Base-by-base conservation (phyloP, 2,797 vertebrate species). In the Manis pentadactyla region DNA sequence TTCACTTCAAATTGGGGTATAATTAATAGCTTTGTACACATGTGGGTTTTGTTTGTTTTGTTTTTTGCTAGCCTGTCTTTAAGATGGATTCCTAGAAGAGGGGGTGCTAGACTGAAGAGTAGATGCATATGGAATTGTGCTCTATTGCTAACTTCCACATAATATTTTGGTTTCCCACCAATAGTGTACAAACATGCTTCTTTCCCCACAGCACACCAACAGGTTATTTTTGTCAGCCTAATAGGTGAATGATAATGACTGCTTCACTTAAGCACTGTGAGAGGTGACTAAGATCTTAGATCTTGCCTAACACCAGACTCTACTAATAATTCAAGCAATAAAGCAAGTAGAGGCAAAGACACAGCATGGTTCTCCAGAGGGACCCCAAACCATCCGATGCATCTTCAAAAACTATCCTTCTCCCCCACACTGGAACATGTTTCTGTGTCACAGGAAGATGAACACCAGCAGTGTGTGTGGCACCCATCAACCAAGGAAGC, bases 51-150 rank as follows among this genome's bases (percentile, higher is more conserved):
- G 4, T 37, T 25, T 31, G 23, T 29, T 89, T 42, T 34, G 2
- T 29, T 4, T 75, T 68, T 17, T 5, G 18, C 1, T 17, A 31
- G 2, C 2, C 0, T 46, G n/a, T 49, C 21, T 77, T 87, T 66
- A n/a, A 29, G n/a, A 18, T 14, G n/a, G 17, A 15, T 75, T 63
- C 14, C 66, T 19, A 25, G 69, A 84, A 69, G 27, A 19, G 2
- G 4, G 5, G 12, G 18, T 0, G 1, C 37, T 27, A 31, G 42
- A 34, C 15, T 6, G 5, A 37, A 61, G 59, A 1, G 29, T 3
- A 46, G 63, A 13, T 2, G 17, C 2, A 0, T 11, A 1, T 1
- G 19, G 27, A 15, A 29, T 7, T 23, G 34, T 23, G 42, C 27
- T 51, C 51, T 23, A 2, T 13, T 4, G 57, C 31, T 42, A 11